Evolutionary conservation across 2,888 invertebrate genomes (phyloP).

Genomic region (Caenorhabditis sulstoni): DNA sequence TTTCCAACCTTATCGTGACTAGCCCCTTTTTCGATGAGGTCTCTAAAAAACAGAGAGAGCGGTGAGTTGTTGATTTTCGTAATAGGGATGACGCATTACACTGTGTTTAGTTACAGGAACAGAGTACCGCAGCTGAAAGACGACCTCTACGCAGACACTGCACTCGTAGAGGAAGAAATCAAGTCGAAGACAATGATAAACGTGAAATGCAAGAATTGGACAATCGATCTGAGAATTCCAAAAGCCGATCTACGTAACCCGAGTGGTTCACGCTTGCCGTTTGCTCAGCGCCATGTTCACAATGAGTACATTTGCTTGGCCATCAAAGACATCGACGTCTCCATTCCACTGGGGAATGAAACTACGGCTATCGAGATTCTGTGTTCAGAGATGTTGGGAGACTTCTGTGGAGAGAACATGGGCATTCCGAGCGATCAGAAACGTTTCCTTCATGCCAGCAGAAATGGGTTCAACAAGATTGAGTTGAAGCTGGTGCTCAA

Average conservation of each 20-base stretch:
- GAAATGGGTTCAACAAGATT: constrained; percentile 34
- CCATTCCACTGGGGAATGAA: constrained; percentile 57
- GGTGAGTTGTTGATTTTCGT: constrained; percentile 15
- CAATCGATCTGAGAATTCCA: constrained; percentile 66
- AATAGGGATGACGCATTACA: background rate
- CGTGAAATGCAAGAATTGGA: constrained; percentile 56
- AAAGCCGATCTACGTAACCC: constrained; percentile 70
- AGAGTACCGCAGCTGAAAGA: constrained; percentile 50
- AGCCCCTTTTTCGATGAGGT: constrained; percentile 63
- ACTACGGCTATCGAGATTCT: constrained; percentile 22
- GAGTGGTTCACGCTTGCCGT: constrained; percentile 56
- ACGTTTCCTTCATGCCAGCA: constrained; percentile 44
- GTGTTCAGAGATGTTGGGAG: constrained; percentile 52
- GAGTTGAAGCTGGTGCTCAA: constrained; percentile 15
- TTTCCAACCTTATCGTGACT: constrained; percentile 60
- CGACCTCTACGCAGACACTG: constrained; percentile 34
- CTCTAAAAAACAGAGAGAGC: constrained; percentile 1
- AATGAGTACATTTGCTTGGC: constrained; percentile 69
- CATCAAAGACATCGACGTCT: constrained; percentile 64
- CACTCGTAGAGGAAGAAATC: constrained; percentile 10
- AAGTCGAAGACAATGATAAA: constrained; percentile 23
- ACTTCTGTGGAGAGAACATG: constrained; percentile 47
- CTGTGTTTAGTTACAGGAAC: constrained; percentile 24
- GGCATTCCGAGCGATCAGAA: constrained; percentile 41
- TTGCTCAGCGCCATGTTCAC: constrained; percentile 69